Conservation (phyloP, 1,140 invertebrate species). For the Bactericera cockerelli region DNA sequence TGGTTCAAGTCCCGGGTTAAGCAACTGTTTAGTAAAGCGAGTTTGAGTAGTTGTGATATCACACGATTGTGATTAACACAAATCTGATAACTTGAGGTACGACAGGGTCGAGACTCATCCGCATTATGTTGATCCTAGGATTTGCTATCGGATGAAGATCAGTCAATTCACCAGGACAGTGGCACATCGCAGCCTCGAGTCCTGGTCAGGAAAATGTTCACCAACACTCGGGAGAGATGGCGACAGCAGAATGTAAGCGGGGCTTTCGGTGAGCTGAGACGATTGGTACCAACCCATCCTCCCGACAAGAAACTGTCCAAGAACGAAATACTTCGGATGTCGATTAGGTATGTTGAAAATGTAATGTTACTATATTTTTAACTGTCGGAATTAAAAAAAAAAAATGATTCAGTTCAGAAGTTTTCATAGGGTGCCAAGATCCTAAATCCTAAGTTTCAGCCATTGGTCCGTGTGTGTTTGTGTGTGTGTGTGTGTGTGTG, state of each 20-base stretch:
- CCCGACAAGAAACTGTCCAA: conserved; percentile 94
- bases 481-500: too few species aligned
- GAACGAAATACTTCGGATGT: conserved; percentile 86
- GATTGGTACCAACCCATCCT: conserved; percentile 87
- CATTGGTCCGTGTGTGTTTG: too few species aligned
- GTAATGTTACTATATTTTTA: background rate
- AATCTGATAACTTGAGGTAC: too few species aligned
- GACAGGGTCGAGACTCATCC: too few species aligned
- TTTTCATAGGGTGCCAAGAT: background rate
- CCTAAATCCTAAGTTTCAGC: too few species aligned
- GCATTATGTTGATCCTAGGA: conserved; percentile 11
- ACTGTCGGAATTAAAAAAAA: background rate
- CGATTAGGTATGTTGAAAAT: conserved; percentile 66
- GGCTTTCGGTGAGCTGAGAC: conserved; percentile 79
- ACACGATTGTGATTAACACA: too few species aligned
- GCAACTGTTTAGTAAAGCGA: too few species aligned
- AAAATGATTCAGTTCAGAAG: background rate
- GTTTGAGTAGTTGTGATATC: too few species aligned
- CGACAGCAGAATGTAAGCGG: conserved; percentile 89
- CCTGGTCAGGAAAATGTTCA: conserved; percentile 67
- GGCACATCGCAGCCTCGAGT: conserved; percentile 10
- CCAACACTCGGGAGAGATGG: conserved; percentile 86
- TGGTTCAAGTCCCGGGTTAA: too few species aligned
- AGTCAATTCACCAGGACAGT: conserved; percentile 6
- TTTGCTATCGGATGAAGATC: conserved; percentile 17